Base-by-base conservation (phyloP, 2,797 vertebrate species). In the Diplodus puntazzo region DNA sequence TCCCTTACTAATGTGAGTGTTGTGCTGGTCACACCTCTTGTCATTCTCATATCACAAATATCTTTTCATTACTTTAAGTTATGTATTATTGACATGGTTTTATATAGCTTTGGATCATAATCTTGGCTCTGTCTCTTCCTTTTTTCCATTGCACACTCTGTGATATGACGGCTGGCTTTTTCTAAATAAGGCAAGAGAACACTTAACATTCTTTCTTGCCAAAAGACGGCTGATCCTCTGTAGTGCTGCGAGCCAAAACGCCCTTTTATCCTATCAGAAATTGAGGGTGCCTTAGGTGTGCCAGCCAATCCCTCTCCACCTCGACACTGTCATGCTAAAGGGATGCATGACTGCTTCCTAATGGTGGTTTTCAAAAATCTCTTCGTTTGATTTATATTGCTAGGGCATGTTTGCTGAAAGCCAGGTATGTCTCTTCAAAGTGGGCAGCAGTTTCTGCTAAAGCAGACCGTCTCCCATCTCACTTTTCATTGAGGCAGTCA, bases 341-440 rank as follows among this genome's bases (percentile, higher is more conserved):
- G 42, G 87, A 92, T 84, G 93, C 90, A 88, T 93, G 92, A 93
- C 92, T 94, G 86, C 75, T 50, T 92, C 80, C 82, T 91, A 92
- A 93, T 93, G 90, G 83, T 79, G 90, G 86, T 88, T 93, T 92
- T 92, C 83, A 82, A 86, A 89, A 89, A 86, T 91, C 77, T 89
- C 88, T 82, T 77, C 34, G 67, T 81, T 66, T 89, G 90, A 92
- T 94, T 93, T 89, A 86, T 90, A 87, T 75, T 85, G 87, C 81
- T 54, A 30, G 75, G 90, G 87, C 92, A 88, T 85, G 88, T 94
- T 90, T 88, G 72, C 72, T 92, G 89, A 88, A 88, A 85, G 79
- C 54, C 68, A 89, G 83, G 88, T 92, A 90, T 92, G 91, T 88
- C 86, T 83, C 80, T 88, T 81, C 70, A 87, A 89, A 86, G 80